Evolutionary conservation across 2,888 invertebrate genomes (phyloP), one percentile per base, ranked within the genome.

Genomic region (Morpho achilles): DNA sequence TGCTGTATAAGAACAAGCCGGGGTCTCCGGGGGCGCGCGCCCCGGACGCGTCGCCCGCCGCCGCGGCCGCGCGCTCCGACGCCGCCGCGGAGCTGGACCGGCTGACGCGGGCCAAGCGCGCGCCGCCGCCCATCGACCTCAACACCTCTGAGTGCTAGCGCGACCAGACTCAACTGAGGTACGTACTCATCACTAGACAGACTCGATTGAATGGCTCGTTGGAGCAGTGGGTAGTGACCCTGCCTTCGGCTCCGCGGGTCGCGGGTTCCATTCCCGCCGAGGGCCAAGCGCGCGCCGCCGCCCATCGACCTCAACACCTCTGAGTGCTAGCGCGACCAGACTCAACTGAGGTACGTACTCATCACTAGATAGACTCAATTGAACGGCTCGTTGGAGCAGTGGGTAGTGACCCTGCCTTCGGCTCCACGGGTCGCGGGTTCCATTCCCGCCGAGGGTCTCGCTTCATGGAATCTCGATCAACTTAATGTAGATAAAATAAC

Each of bases 11-110:
- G 93, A 98, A 54, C 54, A 54, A 98, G 91, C 95, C 96, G 44
- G 96, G 96, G 45, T 91, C 94, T 47, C 93, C 94, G 23, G 93
- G 93, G 10, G 87, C 91, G 56, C 84, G 92, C 51, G 64, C 83
- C 61, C 62, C 74, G 44, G 72, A 84, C 70, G 67, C 76, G 60
- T 67, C 80, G 74, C 77, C 80, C 2, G 82, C 92, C 61, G 96
- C 82, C 6, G 82, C 92, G 62, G 96, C 96, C 23, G 95, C 96
- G 87, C 92, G 97, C 63, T 95, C 96, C 16, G 97, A 98, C 85
- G 98, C 97, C 43, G 97, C 97, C 39, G 98, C 98, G 8, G 98
- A 98, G 87, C 91, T 98, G 46, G 98, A 98, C 88, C 94, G 97
- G 67, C 93, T 98, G 77, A 95, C 96, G 65, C 93, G 96, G 70